These are phyloP conservation scores for Charaxes varanes DNA, from an alignment of 1,140 invertebrate genomes.

Conservation along the genomic window DNA sequence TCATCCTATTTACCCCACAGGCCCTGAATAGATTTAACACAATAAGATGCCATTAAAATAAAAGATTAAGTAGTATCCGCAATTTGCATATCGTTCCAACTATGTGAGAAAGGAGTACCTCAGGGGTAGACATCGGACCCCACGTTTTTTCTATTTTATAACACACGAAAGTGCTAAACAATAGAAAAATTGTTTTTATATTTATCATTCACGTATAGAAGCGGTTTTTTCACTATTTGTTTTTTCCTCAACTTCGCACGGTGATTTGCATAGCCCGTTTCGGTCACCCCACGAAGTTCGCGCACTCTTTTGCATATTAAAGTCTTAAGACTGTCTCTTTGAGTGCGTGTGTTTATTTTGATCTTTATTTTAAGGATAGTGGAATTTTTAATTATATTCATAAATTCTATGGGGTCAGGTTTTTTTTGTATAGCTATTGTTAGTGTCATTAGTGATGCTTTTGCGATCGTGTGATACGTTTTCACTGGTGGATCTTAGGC, in stretches of 20 bases:
- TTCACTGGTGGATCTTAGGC: conserved; percentile 24
- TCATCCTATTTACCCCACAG: conserved; percentile 47
- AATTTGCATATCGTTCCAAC: conserved; percentile 59
- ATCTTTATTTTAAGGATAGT: conserved; percentile 64
- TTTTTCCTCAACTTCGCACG: conserved; percentile 68
- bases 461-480: conserved; percentile 56
- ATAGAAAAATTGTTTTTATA: conserved; percentile 65
- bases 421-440: conserved; percentile 50
- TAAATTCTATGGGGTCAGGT: conserved; percentile 55
- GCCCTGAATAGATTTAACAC: conserved; percentile 52
- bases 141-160: conserved; percentile 40
- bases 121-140: conserved; percentile 43
- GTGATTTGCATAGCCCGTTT: conserved; percentile 68
- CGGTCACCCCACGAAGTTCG: conserved; percentile 47
- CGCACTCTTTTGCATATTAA: conserved; percentile 61
- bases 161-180: conserved; percentile 49
- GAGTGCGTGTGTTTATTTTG: conserved; percentile 61
- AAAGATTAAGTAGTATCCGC: conserved; percentile 59
- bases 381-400: conserved; percentile 61
- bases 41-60: conserved; percentile 71
- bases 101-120: conserved; percentile 55
- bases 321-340: conserved; percentile 54
- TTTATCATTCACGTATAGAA: conserved; percentile 63
- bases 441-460: conserved; percentile 58
- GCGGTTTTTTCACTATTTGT: conserved; percentile 69